Base-by-base conservation (phyloP, 2,797 vertebrate species). In the Ctenopoma kingsleyae region DNA sequence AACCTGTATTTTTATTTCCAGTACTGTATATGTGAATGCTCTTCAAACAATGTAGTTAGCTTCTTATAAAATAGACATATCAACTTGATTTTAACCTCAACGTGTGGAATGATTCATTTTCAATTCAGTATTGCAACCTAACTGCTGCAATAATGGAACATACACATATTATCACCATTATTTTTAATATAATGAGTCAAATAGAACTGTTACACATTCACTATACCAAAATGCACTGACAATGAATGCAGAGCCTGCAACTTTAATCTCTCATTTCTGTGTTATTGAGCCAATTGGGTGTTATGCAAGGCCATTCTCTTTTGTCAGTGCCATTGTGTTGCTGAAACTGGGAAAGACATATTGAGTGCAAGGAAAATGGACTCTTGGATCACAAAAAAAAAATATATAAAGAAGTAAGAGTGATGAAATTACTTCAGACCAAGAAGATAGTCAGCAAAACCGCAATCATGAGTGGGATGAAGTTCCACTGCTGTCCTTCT, bases 51-150 rank as follows among this genome's bases (percentile, higher is more conserved):
- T 15, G 35, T 12, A 2, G 6, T 27, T 47, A 10, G 51, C 47
- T 6, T n/a, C 13, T 19, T 60, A 25, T 11, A 20, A 41, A 32
- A 3, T 30, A 32, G 65, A 54, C 2, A 25, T 22, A 23, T 90
- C 66, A 89, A 90, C 85, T 84, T 40, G 13, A 20, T 71, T 85
- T 91, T 76, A 84, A 82, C 81, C 76, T 56, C 41, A 69, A 61
- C 51, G 49, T n/a, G 41, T n/a, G 35, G 17, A 59, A 62, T 56
- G 23, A 64, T 53, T 59, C 16, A 47, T 79, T 58, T 75, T 60
- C 67, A 84, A 82, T 82, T 73, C 51, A 59, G 22, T 6, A 0
- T 61, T 9, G 8, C 50, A 48, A n/a, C 35, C 52, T 8, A 67
- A 62, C 68, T 30, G 38, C 59, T 36, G 54, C 17, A 41, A 43